These are phyloP conservation scores for Actinia equina DNA, from an alignment of 64 coral and sea anemone genomes.

Conservation along the genomic window DNA sequence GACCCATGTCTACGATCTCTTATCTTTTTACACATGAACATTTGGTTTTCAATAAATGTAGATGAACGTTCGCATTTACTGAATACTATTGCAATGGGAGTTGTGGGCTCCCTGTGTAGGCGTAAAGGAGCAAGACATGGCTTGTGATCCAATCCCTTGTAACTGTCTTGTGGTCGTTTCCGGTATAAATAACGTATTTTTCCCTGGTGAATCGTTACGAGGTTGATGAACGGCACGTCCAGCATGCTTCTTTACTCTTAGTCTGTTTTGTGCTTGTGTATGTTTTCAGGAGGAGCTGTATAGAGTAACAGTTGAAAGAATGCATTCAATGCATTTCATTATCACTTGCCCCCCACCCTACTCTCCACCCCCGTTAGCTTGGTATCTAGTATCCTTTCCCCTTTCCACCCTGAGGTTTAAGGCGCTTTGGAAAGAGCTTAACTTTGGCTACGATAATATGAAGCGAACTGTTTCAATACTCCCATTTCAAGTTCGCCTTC, in stretches of 20 bases:
- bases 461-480: no score
- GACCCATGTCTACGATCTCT: not conserved
- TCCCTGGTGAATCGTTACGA: not conserved
- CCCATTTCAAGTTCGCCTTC: no score
- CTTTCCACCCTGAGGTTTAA: no score
- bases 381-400: no score
- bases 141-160: not conserved
- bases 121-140: not conserved
- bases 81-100: not conserved
- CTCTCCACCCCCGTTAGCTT: no score
- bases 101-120: not conserved
- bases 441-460: no score
- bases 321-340: not conserved
- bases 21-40: not conserved
- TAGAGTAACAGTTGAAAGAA: not conserved
- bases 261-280: constrained; percentile 60
- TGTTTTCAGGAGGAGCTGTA: not conserved
- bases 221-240: constrained; percentile 16
- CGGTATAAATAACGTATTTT: not conserved
- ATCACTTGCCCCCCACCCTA: no score
- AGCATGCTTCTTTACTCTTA: constrained; percentile 35
- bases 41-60: not conserved
- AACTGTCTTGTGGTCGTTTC: not conserved
- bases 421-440: no score
- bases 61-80: not conserved